Evolutionary conservation across 2,888 invertebrate genomes (phyloP).

Genomic region (Sceliomorpha sp.): DNA sequence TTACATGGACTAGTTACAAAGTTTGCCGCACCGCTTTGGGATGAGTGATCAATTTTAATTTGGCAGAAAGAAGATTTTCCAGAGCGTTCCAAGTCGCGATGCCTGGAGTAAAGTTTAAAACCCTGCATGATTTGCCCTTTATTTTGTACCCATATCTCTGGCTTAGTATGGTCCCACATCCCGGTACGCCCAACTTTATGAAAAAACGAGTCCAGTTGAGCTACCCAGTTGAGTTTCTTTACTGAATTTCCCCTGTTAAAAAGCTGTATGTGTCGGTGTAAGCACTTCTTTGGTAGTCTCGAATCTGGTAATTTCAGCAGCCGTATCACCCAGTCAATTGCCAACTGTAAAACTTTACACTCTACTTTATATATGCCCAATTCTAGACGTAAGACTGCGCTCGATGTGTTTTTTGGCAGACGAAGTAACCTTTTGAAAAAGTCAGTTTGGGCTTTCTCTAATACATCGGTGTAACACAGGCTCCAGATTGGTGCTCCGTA

Average conservation of each 20-base stretch:
- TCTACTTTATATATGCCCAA: not conserved
- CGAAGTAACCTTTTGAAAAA: conserved; percentile 9
- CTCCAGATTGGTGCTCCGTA: conserved; percentile 12
- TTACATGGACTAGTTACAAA: too few relatives aligned
- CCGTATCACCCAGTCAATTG: not conserved
- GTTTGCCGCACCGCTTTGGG: too few relatives aligned
- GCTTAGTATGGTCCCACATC: too few relatives aligned
- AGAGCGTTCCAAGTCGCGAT: too few relatives aligned
- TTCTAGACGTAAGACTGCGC: not conserved
- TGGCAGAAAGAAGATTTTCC: too few relatives aligned
- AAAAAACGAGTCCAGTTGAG: too few relatives aligned
- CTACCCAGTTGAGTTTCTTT: not conserved
- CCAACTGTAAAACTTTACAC: not conserved
- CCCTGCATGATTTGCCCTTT: too few relatives aligned
- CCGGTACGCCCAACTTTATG: too few relatives aligned
- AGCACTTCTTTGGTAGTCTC: not conserved
- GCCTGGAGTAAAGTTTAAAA: too few relatives aligned
- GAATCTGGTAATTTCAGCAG: not conserved
- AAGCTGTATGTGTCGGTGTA: not conserved
- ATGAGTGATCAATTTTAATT: too few relatives aligned
- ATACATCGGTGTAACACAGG: conserved; percentile 5
- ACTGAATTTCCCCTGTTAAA: not conserved
- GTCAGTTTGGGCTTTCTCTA: conserved; percentile 6
- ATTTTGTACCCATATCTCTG: too few relatives aligned
- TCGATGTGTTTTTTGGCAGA: conserved; percentile 5